phyloP scores from a whole-genome alignment of 1,140 invertebrate species.

The Cephus cinctus region DNA sequence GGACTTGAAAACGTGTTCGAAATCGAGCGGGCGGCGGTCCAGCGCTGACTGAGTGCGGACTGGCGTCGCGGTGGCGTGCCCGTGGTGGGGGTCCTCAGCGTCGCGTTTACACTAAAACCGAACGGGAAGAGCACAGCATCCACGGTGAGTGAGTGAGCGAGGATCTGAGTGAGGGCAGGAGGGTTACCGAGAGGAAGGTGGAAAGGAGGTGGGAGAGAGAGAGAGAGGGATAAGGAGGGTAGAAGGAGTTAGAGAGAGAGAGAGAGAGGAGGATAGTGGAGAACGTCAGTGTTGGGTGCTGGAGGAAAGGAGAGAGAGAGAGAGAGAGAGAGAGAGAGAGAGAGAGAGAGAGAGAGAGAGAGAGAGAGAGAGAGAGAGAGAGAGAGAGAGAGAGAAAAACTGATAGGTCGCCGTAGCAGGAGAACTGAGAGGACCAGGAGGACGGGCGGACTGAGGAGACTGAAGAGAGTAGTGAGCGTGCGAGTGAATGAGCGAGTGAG shows the following conservation, averaged over 20 bases:
- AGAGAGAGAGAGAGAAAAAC: background rate
- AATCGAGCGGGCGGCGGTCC: conserved; percentile 55
- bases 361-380: background rate
- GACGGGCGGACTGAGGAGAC: background rate
- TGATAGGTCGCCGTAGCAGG: conserved; percentile 1
- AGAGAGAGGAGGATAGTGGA: background rate
- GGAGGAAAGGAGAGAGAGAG: too few species aligned
- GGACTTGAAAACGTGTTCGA: conserved; percentile 13
- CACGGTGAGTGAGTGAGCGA: background rate
- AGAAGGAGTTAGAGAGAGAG: conserved; percentile 1
- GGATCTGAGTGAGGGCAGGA: too few species aligned
- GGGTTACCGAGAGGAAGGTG: too few species aligned
- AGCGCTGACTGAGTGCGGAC: conserved; percentile 56
- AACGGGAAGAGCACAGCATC: too few species aligned
- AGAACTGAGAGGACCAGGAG: background rate
- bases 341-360: background rate
- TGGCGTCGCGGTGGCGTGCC: conserved; percentile 49
- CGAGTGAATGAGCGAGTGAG: conserved; percentile 5
- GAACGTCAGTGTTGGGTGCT: too few species aligned
- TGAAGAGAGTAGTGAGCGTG: background rate
- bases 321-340: background rate
- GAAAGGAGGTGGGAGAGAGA: background rate
- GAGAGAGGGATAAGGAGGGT: background rate
- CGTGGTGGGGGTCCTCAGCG: conserved; percentile 42
- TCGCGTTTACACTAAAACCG: conserved; percentile 3